Conservation (phyloP, 2,888 invertebrate species). For the Acutogordius australiensis region DNA sequence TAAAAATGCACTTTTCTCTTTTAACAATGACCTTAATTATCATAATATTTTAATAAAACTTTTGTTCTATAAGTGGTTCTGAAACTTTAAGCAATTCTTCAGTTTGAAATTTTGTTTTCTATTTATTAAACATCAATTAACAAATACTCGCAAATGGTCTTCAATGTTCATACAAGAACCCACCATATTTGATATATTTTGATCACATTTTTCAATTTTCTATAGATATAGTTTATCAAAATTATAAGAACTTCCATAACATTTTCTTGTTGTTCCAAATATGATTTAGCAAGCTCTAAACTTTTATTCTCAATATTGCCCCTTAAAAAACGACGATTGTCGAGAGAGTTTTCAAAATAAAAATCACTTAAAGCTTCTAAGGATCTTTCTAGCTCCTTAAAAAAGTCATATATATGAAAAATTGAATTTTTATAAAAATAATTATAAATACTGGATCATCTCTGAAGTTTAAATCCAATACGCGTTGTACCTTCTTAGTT, state of each 20-base stretch:
- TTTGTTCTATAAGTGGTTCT: neutral
- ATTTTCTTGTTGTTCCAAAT: too few relatives aligned
- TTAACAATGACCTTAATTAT: too few relatives aligned
- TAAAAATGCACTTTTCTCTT: constrained; percentile 9
- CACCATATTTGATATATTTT: neutral
- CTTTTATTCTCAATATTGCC: neutral
- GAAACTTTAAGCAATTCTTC: neutral
- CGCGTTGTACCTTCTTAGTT: neutral
- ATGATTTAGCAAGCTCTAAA: too few relatives aligned
- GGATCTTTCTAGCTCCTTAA: neutral
- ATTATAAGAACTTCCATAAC: neutral
- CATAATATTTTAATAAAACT: neutral
- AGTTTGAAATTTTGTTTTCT: neutral
- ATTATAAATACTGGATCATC: neutral
- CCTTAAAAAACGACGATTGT: neutral
- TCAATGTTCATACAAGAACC: neutral
- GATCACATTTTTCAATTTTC: neutral
- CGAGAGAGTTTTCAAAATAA: neutral
- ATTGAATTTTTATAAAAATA: neutral
- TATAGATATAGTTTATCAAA: neutral
- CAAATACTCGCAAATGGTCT: neutral
- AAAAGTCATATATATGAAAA: neutral
- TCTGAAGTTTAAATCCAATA: neutral
- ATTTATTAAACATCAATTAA: neutral
- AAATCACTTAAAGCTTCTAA: neutral